phyloP scores from a whole-genome alignment of 2,113 vertebrate species.

The Grammomys surdaster region DNA sequence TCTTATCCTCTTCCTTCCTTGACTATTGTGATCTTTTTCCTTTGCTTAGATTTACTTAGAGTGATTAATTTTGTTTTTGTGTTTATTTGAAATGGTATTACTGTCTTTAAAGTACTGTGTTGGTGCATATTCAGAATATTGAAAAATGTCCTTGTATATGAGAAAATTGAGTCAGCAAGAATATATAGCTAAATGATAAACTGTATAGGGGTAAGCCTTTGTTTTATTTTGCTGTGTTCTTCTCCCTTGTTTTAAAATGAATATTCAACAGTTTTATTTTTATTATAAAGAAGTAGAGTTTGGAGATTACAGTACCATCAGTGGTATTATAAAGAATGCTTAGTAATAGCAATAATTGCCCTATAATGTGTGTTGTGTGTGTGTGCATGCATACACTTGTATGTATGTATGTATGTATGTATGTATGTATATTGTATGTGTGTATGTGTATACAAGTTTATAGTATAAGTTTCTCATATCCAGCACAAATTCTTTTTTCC shows the following conservation, averaged over 20 bases:
- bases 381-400: not conserved
- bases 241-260: not conserved
- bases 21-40: not conserved
- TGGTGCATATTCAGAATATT: not conserved
- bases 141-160: not conserved
- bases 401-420: not conserved
- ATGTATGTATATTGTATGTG: too few species aligned
- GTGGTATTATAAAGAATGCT: not conserved
- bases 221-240: not conserved
- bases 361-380: not conserved
- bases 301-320: not conserved
- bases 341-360: not conserved
- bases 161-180: not conserved
- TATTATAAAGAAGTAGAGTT: not conserved
- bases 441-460: not conserved
- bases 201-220: not conserved
- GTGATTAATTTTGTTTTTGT: not conserved
- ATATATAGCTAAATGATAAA: not conserved
- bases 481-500: too few species aligned
- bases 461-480: not conserved
- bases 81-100: not conserved
- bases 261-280: not conserved
- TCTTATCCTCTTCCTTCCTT: not conserved
- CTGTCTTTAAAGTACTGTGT: not conserved
- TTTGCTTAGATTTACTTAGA: not conserved